Evolutionary conservation across 2,888 invertebrate genomes (phyloP).

Genomic region (Drosophila trichaetosa): DNA sequence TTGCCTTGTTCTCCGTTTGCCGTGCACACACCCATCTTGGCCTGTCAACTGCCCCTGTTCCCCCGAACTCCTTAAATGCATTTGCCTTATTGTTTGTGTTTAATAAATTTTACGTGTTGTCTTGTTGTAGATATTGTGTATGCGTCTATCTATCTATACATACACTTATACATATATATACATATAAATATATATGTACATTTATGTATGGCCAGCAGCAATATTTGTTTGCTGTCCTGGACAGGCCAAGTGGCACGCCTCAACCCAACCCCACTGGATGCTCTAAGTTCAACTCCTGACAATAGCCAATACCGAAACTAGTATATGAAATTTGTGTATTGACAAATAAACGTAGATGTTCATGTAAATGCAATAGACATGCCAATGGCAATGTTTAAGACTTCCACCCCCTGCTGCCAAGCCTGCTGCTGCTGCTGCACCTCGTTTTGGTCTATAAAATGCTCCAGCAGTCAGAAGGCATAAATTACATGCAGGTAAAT

Average conservation of each 20-base stretch:
- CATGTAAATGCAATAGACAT: constrained; percentile 78
- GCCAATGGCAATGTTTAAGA: constrained; percentile 68
- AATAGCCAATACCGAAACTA: constrained; percentile 63
- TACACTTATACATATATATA: neutral
- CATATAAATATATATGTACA: constrained; percentile 2
- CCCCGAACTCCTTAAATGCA: constrained; percentile 74
- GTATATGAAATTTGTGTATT: constrained; percentile 80
- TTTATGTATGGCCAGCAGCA: constrained; percentile 49
- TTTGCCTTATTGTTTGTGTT: constrained; percentile 81
- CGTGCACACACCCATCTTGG: constrained; percentile 58
- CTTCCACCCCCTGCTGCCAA: neutral
- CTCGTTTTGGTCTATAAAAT: constrained; percentile 51
- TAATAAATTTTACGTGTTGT: constrained; percentile 80
- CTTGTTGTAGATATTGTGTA: constrained; percentile 58
- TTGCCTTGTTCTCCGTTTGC: constrained; percentile 72
- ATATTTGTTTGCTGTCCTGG: constrained; percentile 73
- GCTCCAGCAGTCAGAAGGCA: constrained; percentile 80
- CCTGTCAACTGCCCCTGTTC: constrained; percentile 21
- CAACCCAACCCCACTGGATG: constrained; percentile 26
- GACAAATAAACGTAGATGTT: constrained; percentile 78
- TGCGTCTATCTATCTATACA: constrained; percentile 3
- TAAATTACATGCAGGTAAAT: constrained; percentile 82
- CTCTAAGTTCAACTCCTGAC: constrained; percentile 32
- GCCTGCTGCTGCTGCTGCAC: constrained; percentile 25
- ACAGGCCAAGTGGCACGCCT: constrained; percentile 58